Conservation (phyloP, 2,113 vertebrate species). For the Talpa occidentalis region DNA sequence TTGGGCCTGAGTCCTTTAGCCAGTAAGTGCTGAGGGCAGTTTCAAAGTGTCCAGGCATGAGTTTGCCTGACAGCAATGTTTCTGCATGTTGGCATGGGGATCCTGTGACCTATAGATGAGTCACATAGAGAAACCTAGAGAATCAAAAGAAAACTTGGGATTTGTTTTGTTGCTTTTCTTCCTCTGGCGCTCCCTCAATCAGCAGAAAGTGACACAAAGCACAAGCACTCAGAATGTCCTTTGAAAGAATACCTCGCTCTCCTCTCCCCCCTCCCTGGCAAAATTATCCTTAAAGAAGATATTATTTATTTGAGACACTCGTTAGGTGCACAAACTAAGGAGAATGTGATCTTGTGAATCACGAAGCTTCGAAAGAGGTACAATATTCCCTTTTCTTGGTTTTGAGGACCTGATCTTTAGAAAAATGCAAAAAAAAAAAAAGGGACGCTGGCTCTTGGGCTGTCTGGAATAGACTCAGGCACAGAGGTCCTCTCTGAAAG, state of each 20-base stretch:
- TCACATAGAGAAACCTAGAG: slow-evolving; percentile 17
- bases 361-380: background rate
- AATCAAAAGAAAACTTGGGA: background rate
- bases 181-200: background rate
- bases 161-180: background rate
- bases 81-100: background rate
- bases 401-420: slow-evolving; percentile 13
- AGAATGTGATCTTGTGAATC: background rate
- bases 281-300: slow-evolving; percentile 20
- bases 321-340: background rate
- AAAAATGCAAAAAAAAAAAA: background rate
- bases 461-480: background rate
- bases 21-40: background rate
- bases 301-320: background rate
- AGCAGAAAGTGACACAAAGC: background rate
- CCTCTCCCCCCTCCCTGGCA: background rate
- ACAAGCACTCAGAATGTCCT: background rate
- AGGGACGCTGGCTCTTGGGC: background rate
- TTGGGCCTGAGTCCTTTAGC: background rate
- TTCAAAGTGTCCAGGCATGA: background rate
- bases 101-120: background rate
- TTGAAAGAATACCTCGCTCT: background rate
- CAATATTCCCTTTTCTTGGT: background rate
- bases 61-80: slow-evolving; percentile 31
- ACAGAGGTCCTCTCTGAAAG: background rate